phyloP scores from a whole-genome alignment of 2,888 invertebrate genomes.

The Eurois occulta region DNA sequence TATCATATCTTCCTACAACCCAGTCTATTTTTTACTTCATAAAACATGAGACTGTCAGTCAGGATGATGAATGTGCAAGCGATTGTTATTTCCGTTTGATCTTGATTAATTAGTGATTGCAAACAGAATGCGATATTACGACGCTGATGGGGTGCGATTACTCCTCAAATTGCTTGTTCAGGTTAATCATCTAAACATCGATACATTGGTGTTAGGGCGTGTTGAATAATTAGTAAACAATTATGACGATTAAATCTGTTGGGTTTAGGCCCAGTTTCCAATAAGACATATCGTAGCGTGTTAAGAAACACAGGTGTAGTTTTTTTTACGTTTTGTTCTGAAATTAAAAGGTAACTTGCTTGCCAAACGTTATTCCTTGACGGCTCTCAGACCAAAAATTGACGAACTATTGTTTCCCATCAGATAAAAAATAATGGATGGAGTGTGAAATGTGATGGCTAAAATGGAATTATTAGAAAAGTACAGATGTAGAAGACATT shows the following conservation, averaged over 20 bases:
- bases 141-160: constrained; percentile 76
- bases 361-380: not conserved
- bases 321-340: not conserved
- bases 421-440: not conserved
- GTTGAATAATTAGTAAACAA: constrained; percentile 41
- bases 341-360: not conserved
- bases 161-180: constrained; percentile 68
- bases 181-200: constrained; percentile 62
- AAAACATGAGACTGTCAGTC: constrained; percentile 59
- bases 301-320: not conserved
- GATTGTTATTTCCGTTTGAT: constrained; percentile 85
- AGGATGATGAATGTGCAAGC: constrained; percentile 73
- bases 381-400: not conserved
- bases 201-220: constrained; percentile 49
- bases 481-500: not conserved
- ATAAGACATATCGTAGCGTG: not conserved
- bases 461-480: not conserved
- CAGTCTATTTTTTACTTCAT: constrained; percentile 56
- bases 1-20: not conserved
- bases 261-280: not conserved
- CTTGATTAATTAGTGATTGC: constrained; percentile 87
- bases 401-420: too few species aligned
- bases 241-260: constrained; percentile 16
- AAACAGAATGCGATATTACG: constrained; percentile 87
- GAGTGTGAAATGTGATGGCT: not conserved